Evolutionary conservation across 2,113 vertebrate genomes (phyloP), one percentile per base, ranked within the genome.

Genomic region (Paramormyrops kingsleyae): DNA sequence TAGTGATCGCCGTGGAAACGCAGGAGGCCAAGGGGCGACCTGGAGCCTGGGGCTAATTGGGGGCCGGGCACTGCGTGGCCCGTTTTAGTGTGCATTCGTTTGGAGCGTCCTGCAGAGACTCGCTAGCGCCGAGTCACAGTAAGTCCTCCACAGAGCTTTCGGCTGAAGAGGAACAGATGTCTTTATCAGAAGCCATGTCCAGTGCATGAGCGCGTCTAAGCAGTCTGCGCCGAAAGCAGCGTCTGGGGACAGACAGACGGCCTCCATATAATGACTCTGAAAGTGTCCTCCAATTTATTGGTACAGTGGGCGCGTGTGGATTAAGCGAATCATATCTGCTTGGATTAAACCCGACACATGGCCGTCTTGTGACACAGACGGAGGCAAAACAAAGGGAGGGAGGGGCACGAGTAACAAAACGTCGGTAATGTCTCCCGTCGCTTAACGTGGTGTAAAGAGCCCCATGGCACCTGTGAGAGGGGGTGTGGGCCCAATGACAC

Each of bases 141-240:
- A 62, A 59, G 80, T 56, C 77, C 52, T n/a, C 88, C 88, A 12
- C 12, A 27, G 80, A 50, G 80, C 42, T n/a, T 85, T 62, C 44
- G 53, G 56, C 52, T 84, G 89, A 89, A 84, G 52, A 47, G 80
- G 77, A 89, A 85, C 89, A 89, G 89, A 89, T 89, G 89, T 89
- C 50, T 89, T 85, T 85, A 62, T 89, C 49, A 27, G 52, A 35
- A 12, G 39, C 3, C 27, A 7, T 62, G 80, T 84, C 89, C 83
- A 50, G 39, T 62, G 24, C 42, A 31, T 10, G n/a, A 31, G 80
- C 15, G 27, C 39, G 56, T 85, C 83, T 62, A 66, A 89, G 62
- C n/a, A 39, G 80, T 83, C 89, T 0, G 42, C 42, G 4, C 47
- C 46, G 80, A 59, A 31, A 59, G 52, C 3, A 39, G 52, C 21